Conservation (phyloP, 2,113 vertebrate species). For the Brachyhypopomus occidentalis region DNA sequence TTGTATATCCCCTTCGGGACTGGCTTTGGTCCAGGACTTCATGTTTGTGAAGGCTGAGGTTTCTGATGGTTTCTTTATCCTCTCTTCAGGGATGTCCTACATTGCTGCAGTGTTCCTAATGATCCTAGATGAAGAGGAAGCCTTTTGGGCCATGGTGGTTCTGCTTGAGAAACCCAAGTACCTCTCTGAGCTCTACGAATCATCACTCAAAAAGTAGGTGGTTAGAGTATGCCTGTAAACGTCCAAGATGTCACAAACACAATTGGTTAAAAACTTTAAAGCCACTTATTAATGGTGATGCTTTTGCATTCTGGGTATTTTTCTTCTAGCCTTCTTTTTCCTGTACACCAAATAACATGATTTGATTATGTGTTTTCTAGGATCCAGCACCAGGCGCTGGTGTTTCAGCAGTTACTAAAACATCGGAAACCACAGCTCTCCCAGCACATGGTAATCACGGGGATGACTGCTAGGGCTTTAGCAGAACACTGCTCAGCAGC, state of each 20-base stretch:
- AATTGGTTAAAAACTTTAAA: too few relatives aligned
- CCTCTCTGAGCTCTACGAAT: constrained; percentile 70
- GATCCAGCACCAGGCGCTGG: constrained; percentile 71
- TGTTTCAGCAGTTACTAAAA: constrained; percentile 74
- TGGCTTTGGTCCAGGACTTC: too few relatives aligned
- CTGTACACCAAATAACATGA: too few relatives aligned
- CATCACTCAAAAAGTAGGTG: constrained; percentile 69
- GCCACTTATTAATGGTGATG: too few relatives aligned
- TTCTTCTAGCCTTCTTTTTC: not conserved
- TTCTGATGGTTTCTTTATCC: constrained; percentile 26
- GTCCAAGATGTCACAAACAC: too few relatives aligned
- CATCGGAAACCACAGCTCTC: constrained; percentile 71
- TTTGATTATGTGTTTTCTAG: constrained; percentile 51
- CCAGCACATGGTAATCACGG: constrained; percentile 68
- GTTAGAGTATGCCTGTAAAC: not conserved
- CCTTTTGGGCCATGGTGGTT: constrained; percentile 74
- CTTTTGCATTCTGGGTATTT: not conserved
- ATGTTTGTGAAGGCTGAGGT: not conserved
- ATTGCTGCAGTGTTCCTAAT: constrained; percentile 76
- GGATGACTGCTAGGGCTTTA: not conserved
- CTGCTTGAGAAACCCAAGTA: constrained; percentile 72
- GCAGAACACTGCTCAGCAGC: not conserved
- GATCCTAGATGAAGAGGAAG: constrained; percentile 74
- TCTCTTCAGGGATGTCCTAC: constrained; percentile 73
- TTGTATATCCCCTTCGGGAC: too few relatives aligned